Conservation (phyloP, 2,888 invertebrate species). For the Apamea anceps region DNA sequence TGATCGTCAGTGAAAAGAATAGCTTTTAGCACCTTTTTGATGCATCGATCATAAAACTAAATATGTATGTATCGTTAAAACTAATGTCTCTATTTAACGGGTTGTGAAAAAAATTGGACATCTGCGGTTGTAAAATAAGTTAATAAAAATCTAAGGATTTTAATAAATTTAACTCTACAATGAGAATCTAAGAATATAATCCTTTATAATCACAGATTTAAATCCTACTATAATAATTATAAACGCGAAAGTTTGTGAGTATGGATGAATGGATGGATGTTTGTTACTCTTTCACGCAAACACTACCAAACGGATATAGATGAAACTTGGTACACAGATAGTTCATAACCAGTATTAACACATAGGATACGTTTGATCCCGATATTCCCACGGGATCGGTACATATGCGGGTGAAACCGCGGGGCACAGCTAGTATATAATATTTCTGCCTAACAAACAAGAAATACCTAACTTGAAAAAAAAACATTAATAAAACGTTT, state of each 20-base stretch:
- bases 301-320: background rate
- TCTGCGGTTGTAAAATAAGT: slow-evolving; percentile 79
- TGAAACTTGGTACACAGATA: too few relatives aligned
- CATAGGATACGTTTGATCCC: too few relatives aligned
- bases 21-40: slow-evolving; percentile 86
- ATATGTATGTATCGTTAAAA: slow-evolving; percentile 73
- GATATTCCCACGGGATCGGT: too few relatives aligned
- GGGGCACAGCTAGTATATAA: too few relatives aligned
- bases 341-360: too few relatives aligned
- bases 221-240: background rate
- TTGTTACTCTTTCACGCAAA: background rate
- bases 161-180: slow-evolving; percentile 31
- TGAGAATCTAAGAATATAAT: background rate
- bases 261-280: background rate
- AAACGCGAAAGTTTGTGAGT: background rate
- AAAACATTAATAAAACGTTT: background rate
- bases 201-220: slow-evolving; percentile 25
- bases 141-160: slow-evolving; percentile 53
- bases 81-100: slow-evolving; percentile 76
- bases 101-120: slow-evolving; percentile 67
- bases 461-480: background rate
- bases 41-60: slow-evolving; percentile 84
- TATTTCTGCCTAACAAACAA: background rate
- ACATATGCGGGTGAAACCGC: too few relatives aligned
- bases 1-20: slow-evolving; percentile 78